phyloP scores from a whole-genome alignment of 2,797 vertebrate species.

The Aplochiton taeniatus region DNA sequence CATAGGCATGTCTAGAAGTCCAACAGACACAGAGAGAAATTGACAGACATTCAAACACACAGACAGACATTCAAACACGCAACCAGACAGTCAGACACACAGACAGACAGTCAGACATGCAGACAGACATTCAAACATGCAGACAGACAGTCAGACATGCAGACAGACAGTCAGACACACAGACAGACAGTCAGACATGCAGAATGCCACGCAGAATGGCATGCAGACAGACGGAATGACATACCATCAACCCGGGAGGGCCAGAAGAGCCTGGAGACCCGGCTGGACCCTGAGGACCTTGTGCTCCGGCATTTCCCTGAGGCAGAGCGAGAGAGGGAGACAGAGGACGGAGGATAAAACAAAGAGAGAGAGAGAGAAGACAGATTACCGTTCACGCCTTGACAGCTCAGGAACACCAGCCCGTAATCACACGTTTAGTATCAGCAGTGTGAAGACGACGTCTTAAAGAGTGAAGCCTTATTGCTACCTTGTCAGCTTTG shows the following conservation, averaged over 20 bases:
- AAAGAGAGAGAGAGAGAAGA: background rate
- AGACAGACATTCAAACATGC: background rate
- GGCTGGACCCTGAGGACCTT: conserved; percentile 81
- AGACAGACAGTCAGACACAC: background rate
- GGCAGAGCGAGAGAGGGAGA: conserved; percentile 2
- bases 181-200: background rate
- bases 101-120: background rate
- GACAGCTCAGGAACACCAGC: background rate
- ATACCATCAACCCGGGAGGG: conserved; percentile 86
- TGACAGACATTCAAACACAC: background rate
- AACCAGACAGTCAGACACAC: background rate
- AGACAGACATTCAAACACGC: background rate
- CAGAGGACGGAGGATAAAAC: background rate
- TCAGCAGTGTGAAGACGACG: background rate
- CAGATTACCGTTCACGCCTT: background rate
- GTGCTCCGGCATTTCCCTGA: conserved; percentile 83
- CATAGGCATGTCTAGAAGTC: conserved; percentile 7
- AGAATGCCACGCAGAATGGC: background rate
- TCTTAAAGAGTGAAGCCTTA: background rate
- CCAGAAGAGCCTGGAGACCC: conserved; percentile 85
- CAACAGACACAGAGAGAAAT: conserved; percentile 2
- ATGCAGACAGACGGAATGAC: background rate
- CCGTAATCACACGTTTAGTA: background rate
- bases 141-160: background rate
- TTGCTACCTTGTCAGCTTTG: conserved; percentile 85